Evolutionary conservation across 2,113 vertebrate genomes (phyloP).

Genomic region (Willisornis vidua): DNA sequence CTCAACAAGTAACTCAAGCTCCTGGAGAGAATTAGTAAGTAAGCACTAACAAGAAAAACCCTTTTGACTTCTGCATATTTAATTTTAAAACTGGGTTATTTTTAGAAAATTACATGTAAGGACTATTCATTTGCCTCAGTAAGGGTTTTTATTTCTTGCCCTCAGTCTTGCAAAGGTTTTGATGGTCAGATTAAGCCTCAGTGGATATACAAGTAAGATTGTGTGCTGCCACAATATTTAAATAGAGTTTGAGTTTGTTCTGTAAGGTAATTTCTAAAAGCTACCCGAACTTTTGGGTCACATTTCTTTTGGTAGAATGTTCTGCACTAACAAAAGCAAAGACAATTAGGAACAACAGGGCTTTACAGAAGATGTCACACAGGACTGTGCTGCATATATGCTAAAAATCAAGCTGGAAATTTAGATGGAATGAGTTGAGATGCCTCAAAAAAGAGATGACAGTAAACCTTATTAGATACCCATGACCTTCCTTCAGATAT

Average conservation of each 20-base stretch:
- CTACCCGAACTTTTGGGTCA: background rate
- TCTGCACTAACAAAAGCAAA: background rate
- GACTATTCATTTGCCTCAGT: background rate
- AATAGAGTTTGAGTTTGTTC: background rate
- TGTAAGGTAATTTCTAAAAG: background rate
- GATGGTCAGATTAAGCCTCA: background rate
- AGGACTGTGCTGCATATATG: background rate
- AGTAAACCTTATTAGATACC: background rate
- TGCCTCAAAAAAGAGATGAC: background rate
- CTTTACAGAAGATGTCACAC: background rate
- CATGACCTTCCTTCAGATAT: background rate
- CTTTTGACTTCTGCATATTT: background rate
- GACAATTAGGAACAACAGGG: background rate
- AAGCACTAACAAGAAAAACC: background rate
- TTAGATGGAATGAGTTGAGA: background rate
- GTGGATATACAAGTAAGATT: background rate
- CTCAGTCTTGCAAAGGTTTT: background rate
- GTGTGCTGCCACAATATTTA: background rate
- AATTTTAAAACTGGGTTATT: background rate
- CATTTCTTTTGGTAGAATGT: background rate
- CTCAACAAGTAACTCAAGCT: background rate
- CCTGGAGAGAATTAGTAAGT: background rate
- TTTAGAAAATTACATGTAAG: background rate
- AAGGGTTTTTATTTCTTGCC: background rate
- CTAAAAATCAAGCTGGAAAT: background rate